Conservation (phyloP, 2,113 vertebrate genomes). For the Eurystomus gularis region DNA sequence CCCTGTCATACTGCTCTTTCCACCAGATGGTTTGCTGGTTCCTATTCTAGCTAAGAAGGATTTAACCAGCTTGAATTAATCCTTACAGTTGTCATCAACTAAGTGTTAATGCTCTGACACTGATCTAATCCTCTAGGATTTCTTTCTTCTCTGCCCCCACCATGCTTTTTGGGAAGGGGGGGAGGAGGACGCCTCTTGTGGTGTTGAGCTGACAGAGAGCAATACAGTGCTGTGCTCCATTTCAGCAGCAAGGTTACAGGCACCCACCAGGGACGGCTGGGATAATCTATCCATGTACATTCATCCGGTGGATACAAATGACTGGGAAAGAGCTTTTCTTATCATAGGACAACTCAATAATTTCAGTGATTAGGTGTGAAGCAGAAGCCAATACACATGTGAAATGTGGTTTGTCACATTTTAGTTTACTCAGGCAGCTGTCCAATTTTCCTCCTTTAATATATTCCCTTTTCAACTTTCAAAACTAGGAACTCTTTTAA, state of each 20-base stretch:
- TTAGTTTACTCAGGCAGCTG: background rate
- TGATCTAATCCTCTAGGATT: conserved; percentile 27
- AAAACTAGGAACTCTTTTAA: background rate
- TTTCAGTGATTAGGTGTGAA: background rate
- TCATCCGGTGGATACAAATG: background rate
- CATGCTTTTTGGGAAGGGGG: background rate
- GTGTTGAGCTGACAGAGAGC: background rate
- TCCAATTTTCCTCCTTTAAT: background rate
- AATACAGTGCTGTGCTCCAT: rapidly evolving
- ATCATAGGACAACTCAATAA: background rate
- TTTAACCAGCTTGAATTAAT: conserved; percentile 66
- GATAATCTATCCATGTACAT: background rate
- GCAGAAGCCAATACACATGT: background rate
- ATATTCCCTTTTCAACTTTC: background rate
- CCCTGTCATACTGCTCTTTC: conserved; percentile 10
- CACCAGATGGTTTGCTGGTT: conserved; percentile 62
- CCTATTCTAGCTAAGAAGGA: conserved; percentile 58
- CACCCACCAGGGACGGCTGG: background rate
- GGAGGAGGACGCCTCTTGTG: background rate
- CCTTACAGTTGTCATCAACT: conserved; percentile 46
- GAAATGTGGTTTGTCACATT: background rate
- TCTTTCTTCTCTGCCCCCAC: background rate
- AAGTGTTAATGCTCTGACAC: conserved; percentile 50
- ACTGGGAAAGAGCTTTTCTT: background rate
- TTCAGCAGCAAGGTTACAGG: background rate